A percentile compares a stretch with the other conserved stretches of the same genome.
Evolutionary conservation across 2,113 vertebrate species (phyloP).

Genomic region (Sebastes schlegelii): DNA sequence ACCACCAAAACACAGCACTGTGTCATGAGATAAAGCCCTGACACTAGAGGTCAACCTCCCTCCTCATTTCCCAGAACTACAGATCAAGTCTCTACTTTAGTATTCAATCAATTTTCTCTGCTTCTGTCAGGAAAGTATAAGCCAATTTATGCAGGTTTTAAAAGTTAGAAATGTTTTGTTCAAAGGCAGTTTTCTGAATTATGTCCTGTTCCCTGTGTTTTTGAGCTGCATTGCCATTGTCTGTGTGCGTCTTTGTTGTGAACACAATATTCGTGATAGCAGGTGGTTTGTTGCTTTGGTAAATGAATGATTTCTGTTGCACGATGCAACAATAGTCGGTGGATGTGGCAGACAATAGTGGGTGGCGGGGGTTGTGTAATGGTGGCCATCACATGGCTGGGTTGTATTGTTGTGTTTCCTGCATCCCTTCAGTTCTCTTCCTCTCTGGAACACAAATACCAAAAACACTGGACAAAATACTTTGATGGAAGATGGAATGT

Average conservation of each 20-base stretch:
- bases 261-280: conserved; percentile 52
- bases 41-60: conserved; percentile 34
- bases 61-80: conserved; percentile 20
- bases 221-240: background rate
- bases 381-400: conserved; percentile 57
- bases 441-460: conserved; percentile 61
- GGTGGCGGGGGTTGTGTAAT: conserved; percentile 60
- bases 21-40: conserved; percentile 13
- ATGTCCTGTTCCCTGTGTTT: background rate
- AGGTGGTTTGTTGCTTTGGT: conserved; percentile 56
- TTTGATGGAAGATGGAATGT: conserved; percentile 41
- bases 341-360: conserved; percentile 72
- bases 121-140: background rate
- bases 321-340: conserved; percentile 55
- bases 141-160: background rate
- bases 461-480: conserved; percentile 39
- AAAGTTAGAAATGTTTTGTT: conserved; percentile 15
- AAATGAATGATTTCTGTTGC: conserved; percentile 68
- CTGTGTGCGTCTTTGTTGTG: conserved; percentile 38
- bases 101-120: conserved; percentile 10
- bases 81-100: conserved; percentile 4
- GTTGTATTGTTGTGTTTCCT: conserved; percentile 76
- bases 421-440: conserved; percentile 64
- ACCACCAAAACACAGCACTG: background rate
- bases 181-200: conserved; percentile 13